A percentile compares a stretch with the other conserved stretches of the same genome.
Conservation (phyloP, 2,888 invertebrate species). For the Chironomus riparius region DNA sequence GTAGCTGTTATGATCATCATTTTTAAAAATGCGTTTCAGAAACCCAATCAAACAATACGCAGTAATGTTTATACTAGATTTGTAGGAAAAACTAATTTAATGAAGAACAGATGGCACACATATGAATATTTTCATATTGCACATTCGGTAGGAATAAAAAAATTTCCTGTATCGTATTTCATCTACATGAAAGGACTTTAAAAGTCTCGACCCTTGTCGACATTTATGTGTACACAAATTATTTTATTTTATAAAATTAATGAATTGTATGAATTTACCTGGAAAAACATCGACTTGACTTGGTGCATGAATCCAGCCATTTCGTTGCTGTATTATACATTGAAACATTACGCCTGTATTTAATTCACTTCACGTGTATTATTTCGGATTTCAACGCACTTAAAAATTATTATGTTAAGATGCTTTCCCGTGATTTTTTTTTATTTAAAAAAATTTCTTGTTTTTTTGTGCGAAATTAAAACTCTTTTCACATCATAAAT, state of each 20-base stretch:
- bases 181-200: background rate
- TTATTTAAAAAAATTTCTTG: background rate
- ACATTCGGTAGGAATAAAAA: background rate
- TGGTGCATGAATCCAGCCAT: constrained; percentile 63
- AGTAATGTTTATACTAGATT: no score
- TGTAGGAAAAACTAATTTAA: background rate
- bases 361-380: background rate
- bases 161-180: background rate
- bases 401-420: background rate
- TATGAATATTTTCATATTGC: background rate
- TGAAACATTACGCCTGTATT: constrained; percentile 56
- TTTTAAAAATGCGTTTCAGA: no score
- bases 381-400: background rate
- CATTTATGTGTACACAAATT: background rate
- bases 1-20: no score
- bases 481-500: background rate
- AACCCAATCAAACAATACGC: no score
- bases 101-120: background rate
- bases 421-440: background rate
- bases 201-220: background rate
- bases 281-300: constrained; percentile 64
- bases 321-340: constrained; percentile 72
- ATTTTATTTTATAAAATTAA: background rate
- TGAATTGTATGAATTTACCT: constrained; percentile 46
- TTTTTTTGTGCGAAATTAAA: background rate